Conservation (phyloP, 2,113 vertebrate species). For the Machaerirhynchus nigripectus region DNA sequence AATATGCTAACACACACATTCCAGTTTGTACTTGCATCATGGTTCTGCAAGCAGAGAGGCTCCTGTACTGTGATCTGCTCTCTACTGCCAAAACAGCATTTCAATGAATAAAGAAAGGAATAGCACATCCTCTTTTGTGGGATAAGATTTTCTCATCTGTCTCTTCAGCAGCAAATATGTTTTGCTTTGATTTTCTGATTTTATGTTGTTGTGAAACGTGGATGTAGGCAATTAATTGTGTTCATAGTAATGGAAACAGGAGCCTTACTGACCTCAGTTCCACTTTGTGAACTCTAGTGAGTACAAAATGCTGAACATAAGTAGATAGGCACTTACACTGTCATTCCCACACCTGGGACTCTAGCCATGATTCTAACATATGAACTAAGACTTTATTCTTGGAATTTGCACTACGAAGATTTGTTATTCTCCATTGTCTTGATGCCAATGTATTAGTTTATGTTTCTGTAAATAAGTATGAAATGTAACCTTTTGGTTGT, state of each 20-base stretch:
- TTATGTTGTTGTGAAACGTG: neutral
- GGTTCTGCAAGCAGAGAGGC: neutral
- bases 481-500: neutral
- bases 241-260: neutral
- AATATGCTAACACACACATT: neutral
- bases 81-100: neutral
- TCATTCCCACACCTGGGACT: neutral
- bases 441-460: neutral
- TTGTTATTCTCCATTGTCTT: neutral
- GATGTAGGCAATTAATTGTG: neutral
- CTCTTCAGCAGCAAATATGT: neutral
- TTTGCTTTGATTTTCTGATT: neutral
- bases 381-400: neutral
- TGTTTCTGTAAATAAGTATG: neutral
- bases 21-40: neutral
- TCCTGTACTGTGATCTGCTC: neutral
- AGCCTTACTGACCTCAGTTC: neutral
- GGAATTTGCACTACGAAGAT: neutral
- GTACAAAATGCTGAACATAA: neutral
- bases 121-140: neutral
- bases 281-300: neutral
- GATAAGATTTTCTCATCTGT: neutral
- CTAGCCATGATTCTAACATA: neutral
- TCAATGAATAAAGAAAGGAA: neutral
- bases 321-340: neutral